phyloP scores from a whole-genome alignment of 2,113 vertebrate species.

The Corvus hawaiiensis region DNA sequence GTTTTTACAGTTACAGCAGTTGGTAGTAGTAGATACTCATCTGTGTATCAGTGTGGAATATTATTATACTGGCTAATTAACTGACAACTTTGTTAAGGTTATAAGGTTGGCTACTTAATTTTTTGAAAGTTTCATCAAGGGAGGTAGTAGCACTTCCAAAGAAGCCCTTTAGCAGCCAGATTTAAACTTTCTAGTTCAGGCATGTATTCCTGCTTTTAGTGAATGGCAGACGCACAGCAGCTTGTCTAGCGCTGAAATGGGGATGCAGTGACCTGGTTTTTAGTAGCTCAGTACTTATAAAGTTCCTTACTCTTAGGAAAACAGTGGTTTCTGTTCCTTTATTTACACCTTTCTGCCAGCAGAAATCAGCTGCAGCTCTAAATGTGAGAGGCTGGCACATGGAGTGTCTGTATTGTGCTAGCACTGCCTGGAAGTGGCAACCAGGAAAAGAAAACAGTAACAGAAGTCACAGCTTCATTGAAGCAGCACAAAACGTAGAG shows the following conservation, averaged over 20 bases:
- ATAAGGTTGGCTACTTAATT: background rate
- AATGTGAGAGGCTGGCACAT: background rate
- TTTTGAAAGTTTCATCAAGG: background rate
- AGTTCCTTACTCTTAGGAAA: background rate
- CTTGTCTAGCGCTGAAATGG: background rate
- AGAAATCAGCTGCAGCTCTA: constrained; percentile 2
- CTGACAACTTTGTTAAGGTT: background rate
- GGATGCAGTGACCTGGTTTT: background rate
- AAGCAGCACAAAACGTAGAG: background rate
- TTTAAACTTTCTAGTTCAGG: background rate
- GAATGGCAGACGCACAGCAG: background rate
- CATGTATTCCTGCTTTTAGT: background rate
- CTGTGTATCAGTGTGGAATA: background rate
- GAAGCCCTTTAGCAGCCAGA: background rate
- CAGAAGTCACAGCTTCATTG: background rate
- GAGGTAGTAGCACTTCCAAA: background rate
- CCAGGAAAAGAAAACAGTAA: background rate
- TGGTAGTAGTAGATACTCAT: background rate
- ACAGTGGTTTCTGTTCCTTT: constrained; percentile 64
- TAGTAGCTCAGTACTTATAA: background rate
- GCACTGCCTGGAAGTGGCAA: background rate
- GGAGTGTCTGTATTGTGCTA: constrained; percentile 38
- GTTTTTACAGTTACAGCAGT: background rate
- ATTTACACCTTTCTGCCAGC: constrained; percentile 64
- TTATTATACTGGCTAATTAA: background rate